Percentiles rank a stretch among this genome's conserved stretches.
These are phyloP conservation scores for Clarias magur DNA, from an alignment of 2,113 vertebrate species.

Conservation along the genomic window DNA sequence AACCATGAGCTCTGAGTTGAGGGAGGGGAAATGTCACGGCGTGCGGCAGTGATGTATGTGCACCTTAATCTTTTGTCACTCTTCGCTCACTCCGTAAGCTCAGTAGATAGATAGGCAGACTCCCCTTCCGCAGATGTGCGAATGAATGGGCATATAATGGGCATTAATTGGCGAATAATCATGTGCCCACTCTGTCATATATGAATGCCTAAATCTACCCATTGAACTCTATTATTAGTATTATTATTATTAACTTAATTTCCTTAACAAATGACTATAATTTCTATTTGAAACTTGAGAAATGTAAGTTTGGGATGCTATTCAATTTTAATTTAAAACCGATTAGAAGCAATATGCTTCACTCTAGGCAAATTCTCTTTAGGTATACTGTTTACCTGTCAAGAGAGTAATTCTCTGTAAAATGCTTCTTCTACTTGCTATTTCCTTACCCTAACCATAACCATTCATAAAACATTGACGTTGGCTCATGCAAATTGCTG, in stretches of 20 bases:
- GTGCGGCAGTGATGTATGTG: too few relatives aligned
- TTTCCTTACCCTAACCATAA: not conserved
- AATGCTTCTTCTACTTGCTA: not conserved
- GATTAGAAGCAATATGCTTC: not conserved
- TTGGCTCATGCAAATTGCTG: not conserved
- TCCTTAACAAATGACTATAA: not conserved
- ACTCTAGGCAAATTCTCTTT: not conserved
- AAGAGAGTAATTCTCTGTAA: not conserved
- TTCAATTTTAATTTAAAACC: not conserved
- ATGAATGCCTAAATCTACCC: not conserved
- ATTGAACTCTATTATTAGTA: not conserved
- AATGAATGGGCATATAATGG: too few relatives aligned
- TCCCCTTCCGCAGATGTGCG: too few relatives aligned
- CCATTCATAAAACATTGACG: not conserved
- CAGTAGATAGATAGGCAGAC: too few relatives aligned
- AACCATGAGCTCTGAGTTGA: too few relatives aligned
- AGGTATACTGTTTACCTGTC: not conserved
- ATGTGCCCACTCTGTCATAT: not conserved
- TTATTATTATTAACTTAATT: not conserved
- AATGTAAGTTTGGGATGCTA: not conserved
- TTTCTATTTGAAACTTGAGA: not conserved
- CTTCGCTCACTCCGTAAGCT: too few relatives aligned
- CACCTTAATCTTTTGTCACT: too few relatives aligned
- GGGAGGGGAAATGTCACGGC: too few relatives aligned
- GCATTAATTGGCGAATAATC: too few relatives aligned